Conservation (phyloP, 1,140 invertebrate species). For the Leptinotarsa lineolata region DNA sequence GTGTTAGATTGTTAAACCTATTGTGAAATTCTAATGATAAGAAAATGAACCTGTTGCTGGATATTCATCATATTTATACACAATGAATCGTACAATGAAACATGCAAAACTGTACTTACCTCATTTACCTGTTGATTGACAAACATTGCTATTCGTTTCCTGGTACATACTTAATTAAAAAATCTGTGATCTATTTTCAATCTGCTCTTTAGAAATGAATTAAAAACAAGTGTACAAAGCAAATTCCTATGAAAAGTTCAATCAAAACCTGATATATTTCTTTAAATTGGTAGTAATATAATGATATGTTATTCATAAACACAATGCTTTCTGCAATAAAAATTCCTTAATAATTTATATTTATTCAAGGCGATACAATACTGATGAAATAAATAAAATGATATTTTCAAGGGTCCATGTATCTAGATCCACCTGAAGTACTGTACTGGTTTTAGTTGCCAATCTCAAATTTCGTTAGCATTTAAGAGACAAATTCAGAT, state of each 20-base stretch:
- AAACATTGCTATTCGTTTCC: not conserved
- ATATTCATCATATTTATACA: not conserved
- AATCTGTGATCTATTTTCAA: constrained; percentile 49
- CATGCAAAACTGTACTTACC: not conserved
- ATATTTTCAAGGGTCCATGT: constrained; percentile 39
- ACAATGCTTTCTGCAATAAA: no score
- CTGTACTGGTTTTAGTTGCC: constrained; percentile 27
- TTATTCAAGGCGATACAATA: constrained; percentile 32
- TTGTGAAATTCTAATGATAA: no score
- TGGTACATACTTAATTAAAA: constrained; percentile 25
- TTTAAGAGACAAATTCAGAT: not conserved
- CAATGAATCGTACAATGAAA: constrained; percentile 4
- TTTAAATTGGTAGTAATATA: constrained; percentile 17
- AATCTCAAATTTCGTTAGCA: constrained; percentile 29
- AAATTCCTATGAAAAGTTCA: constrained; percentile 32
- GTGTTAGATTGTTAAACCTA: no score
- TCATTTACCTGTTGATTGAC: not conserved
- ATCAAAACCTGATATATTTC: constrained; percentile 36
- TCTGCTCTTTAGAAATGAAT: constrained; percentile 43
- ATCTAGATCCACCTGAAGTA: constrained; percentile 25
- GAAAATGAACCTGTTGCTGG: no score
- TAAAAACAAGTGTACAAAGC: constrained; percentile 35
- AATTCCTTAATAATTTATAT: not conserved
- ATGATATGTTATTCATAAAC: constrained; percentile 20
- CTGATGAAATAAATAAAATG: constrained; percentile 24